Evolutionary conservation across 2,888 invertebrate species (phyloP), one percentile per base, ranked within the genome.

Genomic region (Xestia ashworthii): DNA sequence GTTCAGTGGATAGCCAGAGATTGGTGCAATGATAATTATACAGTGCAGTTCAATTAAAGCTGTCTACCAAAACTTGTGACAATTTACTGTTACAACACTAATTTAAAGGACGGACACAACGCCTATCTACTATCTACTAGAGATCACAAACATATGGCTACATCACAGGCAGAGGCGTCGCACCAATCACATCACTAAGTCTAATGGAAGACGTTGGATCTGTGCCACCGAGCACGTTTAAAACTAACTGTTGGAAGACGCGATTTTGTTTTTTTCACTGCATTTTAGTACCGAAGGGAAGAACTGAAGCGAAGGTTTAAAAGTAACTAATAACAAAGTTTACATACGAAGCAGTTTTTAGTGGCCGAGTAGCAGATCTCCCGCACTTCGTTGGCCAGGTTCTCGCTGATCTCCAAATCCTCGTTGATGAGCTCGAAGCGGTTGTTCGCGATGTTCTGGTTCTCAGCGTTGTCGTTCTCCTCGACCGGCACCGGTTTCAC

Each of bases 331-430:
- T 93, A 94, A 90, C 93, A 95, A 92, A 95, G 90, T 89, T 95
- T 96, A 96, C 96, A 96, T 95, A 96, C 95, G 93, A 94, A 91
- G 90, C 96, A 96, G 90, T 89, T 92, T 87, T 92, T 93, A 81
- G 84, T 90, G 83, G 94, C 93, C 83, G 94, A 89, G 94, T 97
- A 96, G 95, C 97, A 95, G 94, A 97, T 96, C 91, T 97, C 97
- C 74, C 96, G 95, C 72, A 97, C 95, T 93, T 97, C 97, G 89
- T 97, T 97, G 76, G 97, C 96, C 92, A 97, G 93, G 92, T 97
- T 97, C 80, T 97, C 97, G 88, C 94, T 96, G 91, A 97, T 94
- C 91, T 97, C 97, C 80, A 94, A 92, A 64, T 93, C 92, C 77
- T 93, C 94, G 64, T 92, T 89, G 83, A 96, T 88, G 58, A 96